phyloP scores from a whole-genome alignment of 2,113 vertebrate genomes.

The Myodes glareolus region DNA sequence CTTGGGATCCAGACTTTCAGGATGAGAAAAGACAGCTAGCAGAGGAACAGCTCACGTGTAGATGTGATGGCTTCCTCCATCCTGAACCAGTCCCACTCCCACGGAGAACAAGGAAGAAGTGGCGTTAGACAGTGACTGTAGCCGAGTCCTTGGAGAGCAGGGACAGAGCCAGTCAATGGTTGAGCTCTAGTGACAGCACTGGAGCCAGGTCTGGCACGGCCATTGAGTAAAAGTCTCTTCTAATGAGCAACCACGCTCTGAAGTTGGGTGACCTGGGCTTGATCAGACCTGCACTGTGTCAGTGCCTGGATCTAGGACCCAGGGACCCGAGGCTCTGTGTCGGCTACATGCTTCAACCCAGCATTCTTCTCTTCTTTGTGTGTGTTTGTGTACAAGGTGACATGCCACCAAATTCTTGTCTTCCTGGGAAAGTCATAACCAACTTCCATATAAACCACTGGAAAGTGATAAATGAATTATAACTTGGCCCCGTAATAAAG shows the following conservation, averaged over 20 bases:
- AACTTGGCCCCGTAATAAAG: not conserved
- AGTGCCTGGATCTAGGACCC: not conserved
- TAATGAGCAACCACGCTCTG: not conserved
- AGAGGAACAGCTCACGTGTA: not conserved
- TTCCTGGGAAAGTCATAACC: not conserved
- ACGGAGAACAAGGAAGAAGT: not conserved
- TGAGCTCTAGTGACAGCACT: not conserved
- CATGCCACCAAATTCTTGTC: not conserved
- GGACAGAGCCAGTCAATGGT: not conserved
- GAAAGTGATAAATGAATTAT: slow-evolving; percentile 9
- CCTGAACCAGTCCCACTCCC: not conserved
- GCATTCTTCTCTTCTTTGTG: not conserved
- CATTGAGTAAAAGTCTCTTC: not conserved
- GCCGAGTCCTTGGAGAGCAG: not conserved
- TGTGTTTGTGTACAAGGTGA: not conserved
- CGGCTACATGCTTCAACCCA: not conserved
- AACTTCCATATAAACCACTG: not conserved
- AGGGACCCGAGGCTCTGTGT: no score
- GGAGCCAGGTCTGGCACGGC: not conserved
- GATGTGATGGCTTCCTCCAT: not conserved
- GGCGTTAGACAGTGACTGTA: not conserved
- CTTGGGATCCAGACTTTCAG: not conserved
- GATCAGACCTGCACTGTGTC: not conserved
- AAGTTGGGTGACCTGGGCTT: not conserved
- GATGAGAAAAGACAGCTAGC: not conserved